Evolutionary conservation across 2,888 invertebrate species (phyloP).

Genomic region (Himalopsyche anomala): DNA sequence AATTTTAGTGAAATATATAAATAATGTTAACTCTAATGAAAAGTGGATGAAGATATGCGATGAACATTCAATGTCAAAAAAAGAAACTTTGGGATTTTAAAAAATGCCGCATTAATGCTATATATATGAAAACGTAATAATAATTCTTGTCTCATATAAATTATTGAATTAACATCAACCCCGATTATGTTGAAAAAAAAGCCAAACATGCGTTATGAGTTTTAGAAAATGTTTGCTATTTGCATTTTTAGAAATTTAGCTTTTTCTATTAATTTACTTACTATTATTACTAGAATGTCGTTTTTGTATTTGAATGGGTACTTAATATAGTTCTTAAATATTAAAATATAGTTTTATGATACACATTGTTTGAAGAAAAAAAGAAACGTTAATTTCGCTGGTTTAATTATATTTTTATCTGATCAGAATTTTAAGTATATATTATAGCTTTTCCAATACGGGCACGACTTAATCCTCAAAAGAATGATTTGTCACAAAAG

Average conservation of each 20-base stretch:
- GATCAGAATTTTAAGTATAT: too few relatives aligned
- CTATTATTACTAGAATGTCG: constrained; percentile 23
- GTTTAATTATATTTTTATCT: too few relatives aligned
- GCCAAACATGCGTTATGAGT: neutral
- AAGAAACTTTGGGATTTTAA: neutral
- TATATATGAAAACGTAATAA: too few relatives aligned
- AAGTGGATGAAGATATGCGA: neutral
- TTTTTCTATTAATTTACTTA: constrained; percentile 28
- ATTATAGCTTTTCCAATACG: too few relatives aligned
- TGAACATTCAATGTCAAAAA: neutral
- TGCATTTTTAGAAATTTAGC: constrained; percentile 49
- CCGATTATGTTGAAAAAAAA: neutral
- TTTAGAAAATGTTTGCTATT: constrained; percentile 22
- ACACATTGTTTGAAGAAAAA: constrained; percentile 28
- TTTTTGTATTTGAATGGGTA: constrained; percentile 48
- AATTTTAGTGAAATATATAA: neutral
- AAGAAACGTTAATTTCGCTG: too few relatives aligned
- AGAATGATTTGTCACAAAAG: too few relatives aligned
- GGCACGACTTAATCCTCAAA: too few relatives aligned
- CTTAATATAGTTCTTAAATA: constrained; percentile 53
- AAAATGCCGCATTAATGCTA: neutral
- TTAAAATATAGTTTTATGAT: constrained; percentile 52
- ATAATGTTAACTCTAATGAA: too few relatives aligned
- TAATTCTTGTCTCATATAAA: too few relatives aligned
- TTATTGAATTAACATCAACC: neutral